phyloP scores from a whole-genome alignment of 1,140 invertebrate species.

The Agrypnia vestita region DNA sequence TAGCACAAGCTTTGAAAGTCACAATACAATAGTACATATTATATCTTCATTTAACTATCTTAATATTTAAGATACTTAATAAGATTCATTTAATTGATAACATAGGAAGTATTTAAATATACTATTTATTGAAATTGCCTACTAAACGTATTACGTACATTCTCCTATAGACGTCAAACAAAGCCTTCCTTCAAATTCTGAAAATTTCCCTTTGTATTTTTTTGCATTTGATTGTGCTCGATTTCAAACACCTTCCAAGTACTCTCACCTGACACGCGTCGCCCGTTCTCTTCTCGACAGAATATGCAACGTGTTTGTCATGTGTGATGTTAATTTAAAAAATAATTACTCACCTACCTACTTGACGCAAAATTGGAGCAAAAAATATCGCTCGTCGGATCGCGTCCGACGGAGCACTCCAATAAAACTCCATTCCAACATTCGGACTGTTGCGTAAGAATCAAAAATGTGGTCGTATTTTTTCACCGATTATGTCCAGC shows the following conservation, averaged over 20 bases:
- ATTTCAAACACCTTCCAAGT: too few species aligned
- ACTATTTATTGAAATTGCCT: too few species aligned
- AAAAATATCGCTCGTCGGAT: background rate
- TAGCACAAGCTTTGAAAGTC: too few species aligned
- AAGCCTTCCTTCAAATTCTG: too few species aligned
- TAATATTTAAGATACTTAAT: too few species aligned
- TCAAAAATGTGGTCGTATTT: background rate
- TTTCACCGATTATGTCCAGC: background rate
- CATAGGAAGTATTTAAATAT: too few species aligned
- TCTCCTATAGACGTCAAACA: too few species aligned
- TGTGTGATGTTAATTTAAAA: background rate
- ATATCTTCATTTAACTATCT: too few species aligned
- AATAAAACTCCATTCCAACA: background rate
- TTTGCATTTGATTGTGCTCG: background rate
- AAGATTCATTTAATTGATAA: too few species aligned
- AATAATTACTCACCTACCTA: background rate
- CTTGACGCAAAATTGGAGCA: background rate
- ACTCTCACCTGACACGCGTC: background rate
- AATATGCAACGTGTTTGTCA: background rate
- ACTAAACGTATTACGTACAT: too few species aligned
- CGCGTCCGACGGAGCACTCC: background rate
- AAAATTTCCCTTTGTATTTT: background rate
- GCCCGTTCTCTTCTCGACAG: background rate
- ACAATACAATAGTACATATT: too few species aligned
- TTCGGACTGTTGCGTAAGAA: background rate